Percentiles rank a stretch among this genome's conserved stretches.
phyloP scores from a whole-genome alignment of 2,113 vertebrate species.

The Apodemus sylvaticus region DNA sequence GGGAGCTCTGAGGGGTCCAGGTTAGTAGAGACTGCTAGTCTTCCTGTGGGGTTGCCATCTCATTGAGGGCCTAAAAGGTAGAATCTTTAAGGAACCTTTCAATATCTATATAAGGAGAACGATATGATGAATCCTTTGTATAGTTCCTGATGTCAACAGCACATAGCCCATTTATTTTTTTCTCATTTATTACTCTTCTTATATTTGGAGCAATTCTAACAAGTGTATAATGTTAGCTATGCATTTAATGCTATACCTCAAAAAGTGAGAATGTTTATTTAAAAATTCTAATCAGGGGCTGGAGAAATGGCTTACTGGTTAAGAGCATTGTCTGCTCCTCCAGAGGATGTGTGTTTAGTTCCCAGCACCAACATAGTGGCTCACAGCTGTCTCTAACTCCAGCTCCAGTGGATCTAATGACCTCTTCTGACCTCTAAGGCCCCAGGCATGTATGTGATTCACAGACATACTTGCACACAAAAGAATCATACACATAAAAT shows the following conservation, averaged over 20 bases:
- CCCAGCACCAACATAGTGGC: neutral
- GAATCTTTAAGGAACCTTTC: neutral
- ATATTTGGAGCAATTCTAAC: conserved; percentile 27
- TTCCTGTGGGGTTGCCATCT: too few relatives aligned
- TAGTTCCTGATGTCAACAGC: neutral
- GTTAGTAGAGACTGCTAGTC: too few relatives aligned
- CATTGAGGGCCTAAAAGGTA: neutral
- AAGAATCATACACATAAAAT: neutral
- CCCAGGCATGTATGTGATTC: neutral
- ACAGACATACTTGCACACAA: neutral
- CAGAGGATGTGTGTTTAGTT: neutral
- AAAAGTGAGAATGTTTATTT: neutral
- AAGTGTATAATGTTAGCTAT: neutral
- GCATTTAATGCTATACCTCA: neutral
- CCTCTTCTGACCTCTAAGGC: neutral
- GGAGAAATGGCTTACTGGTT: neutral
- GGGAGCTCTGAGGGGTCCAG: too few relatives aligned
- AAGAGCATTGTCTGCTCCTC: neutral
- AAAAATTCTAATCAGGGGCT: neutral
- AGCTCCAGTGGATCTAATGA: neutral
- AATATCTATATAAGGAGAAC: neutral
- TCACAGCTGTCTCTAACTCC: neutral
- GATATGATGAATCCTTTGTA: neutral
- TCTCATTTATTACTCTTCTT: neutral
- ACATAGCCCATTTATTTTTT: neutral